Conservation (phyloP, 2,113 vertebrate genomes). For the Leucopsar rothschildi region DNA sequence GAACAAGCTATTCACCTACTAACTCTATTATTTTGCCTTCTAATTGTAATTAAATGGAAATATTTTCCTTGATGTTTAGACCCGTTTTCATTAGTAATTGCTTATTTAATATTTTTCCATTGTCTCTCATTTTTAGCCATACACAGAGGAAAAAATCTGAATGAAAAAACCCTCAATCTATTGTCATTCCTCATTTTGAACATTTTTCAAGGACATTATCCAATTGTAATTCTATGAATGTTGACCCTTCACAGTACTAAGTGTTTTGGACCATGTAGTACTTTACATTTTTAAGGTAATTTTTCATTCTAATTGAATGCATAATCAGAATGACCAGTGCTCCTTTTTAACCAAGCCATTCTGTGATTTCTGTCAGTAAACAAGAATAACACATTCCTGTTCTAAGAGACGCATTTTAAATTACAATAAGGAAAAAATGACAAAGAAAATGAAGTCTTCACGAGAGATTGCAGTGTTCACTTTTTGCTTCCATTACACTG, state of each 20-base stretch:
- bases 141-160: background rate
- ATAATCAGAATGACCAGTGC: background rate
- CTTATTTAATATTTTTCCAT: background rate
- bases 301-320: background rate
- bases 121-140: background rate
- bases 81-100: background rate
- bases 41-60: background rate
- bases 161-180: background rate
- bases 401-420: background rate
- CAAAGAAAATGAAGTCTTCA: background rate
- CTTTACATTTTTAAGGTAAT: background rate
- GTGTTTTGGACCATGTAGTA: background rate
- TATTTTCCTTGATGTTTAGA: background rate
- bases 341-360: background rate
- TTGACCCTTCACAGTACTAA: background rate
- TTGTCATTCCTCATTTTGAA: background rate
- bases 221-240: background rate
- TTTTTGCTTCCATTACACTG: background rate
- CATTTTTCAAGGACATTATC: background rate
- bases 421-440: background rate
- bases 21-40: background rate
- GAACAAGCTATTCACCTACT: background rate
- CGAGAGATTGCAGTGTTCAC: background rate
- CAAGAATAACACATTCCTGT: background rate
- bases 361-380: background rate